phyloP scores from a whole-genome alignment of 2,888 invertebrate genomes.

The Hedya salicella region DNA sequence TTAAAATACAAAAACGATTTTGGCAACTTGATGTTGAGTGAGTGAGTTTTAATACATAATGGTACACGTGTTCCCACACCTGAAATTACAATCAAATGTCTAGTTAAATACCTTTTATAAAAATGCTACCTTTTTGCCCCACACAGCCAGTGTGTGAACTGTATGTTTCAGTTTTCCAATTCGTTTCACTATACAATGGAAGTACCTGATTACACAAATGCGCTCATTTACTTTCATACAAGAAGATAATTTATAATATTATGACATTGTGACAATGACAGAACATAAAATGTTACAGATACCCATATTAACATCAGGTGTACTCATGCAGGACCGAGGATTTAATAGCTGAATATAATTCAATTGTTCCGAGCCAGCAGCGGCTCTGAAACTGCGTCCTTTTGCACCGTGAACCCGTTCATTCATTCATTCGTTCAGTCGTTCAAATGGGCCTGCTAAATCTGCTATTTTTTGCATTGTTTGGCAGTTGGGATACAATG shows the following conservation, averaged over 20 bases:
- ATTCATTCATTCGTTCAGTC: slow-evolving; percentile 41
- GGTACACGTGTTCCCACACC: too few species aligned
- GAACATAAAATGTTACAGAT: slow-evolving; percentile 17
- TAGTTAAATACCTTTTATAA: too few species aligned
- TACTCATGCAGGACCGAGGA: slow-evolving; percentile 32
- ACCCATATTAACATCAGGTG: slow-evolving; percentile 37
- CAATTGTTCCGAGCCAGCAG: slow-evolving; percentile 71
- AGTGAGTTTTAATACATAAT: too few species aligned
- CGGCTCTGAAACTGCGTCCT: slow-evolving; percentile 73
- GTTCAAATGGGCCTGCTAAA: slow-evolving; percentile 41
- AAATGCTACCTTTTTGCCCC: too few species aligned
- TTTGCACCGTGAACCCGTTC: slow-evolving; percentile 56
- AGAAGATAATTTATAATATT: not conserved
- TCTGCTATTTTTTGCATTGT: slow-evolving; percentile 35
- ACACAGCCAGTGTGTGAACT: too few species aligned
- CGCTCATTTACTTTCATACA: too few species aligned
- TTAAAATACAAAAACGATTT: too few species aligned
- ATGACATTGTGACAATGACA: slow-evolving; percentile 3
- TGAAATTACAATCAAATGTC: too few species aligned
- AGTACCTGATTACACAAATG: too few species aligned
- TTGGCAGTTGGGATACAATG: slow-evolving; percentile 12
- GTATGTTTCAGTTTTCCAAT: too few species aligned
- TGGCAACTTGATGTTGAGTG: too few species aligned
- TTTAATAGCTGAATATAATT: slow-evolving; percentile 61
- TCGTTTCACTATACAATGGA: too few species aligned